Base-by-base conservation (phyloP, 2,113 vertebrate genomes). In the Phyllostomus discolor region DNA sequence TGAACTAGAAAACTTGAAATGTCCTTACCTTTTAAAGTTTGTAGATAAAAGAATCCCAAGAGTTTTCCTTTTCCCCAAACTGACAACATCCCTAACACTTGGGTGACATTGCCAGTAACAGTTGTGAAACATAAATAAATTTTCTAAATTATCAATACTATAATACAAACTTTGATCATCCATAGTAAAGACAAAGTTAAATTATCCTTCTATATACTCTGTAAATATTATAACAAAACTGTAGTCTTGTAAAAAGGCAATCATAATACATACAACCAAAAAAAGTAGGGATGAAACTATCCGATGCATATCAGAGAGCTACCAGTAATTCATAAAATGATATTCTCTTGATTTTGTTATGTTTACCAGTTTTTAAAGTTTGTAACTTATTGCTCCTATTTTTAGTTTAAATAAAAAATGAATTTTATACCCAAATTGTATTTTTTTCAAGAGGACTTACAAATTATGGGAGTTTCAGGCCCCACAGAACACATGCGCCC, bases 401-500 rank as follows among this genome's bases (percentile, higher is more conserved):
- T 89, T 95, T 81, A 81, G 52, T 90, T 2, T 72, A 89, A 94
- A 76, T 78, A 78, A 92, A 88, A 89, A 43, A 20, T 35, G 20
- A 52, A 5, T 48, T 93, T 91, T 79, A 84, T 75, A 67, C 20
- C 0, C 4, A 24, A 64, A 48, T 82, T 79, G 5, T 43, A 35
- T 50, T 62, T 84, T n/a, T 82, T 75, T 33, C 50, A 46, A 50
- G 43, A 70, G 50, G 28, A 22, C 5, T 35, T 5, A 5, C 4
- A 87, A 73, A 43, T 9, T 26, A 35, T 8, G 41, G 67, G 33
- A 14, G 24, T 80, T 75, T 69, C 10, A 75, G 35, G 14, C 26
- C 28, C 35, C 12, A 28, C 4, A 57, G 33, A 81, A 66, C 28
- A 1, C 15, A 5, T 8, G 66, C 4, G 20, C 0, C 19, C 6